Conservation (phyloP, 2,113 vertebrate species). For the Gymnorhina tibicen region DNA sequence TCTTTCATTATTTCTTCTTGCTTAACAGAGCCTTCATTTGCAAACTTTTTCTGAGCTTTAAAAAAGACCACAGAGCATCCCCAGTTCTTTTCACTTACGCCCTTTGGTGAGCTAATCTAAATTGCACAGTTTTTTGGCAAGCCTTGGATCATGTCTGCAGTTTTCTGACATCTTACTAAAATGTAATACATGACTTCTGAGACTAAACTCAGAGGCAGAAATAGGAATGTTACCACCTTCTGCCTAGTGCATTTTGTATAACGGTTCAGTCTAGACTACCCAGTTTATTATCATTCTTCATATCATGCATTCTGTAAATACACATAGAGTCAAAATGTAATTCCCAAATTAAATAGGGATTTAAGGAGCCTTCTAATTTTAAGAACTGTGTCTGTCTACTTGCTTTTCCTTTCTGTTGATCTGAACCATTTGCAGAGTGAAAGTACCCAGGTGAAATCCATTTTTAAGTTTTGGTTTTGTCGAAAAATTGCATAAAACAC, state of each 20-base stretch:
- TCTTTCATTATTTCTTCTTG: not conserved
- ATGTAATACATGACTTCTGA: not conserved
- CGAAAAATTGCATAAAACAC: not conserved
- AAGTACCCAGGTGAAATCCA: not conserved
- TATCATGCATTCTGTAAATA: not conserved
- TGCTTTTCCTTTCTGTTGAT: not conserved
- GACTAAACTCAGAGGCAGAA: not conserved
- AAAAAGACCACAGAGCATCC: not conserved
- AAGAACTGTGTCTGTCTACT: not conserved
- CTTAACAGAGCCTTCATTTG: not conserved
- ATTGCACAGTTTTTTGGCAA: not conserved
- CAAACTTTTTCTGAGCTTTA: not conserved
- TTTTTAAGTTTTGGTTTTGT: not conserved
- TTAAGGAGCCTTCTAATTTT: not conserved
- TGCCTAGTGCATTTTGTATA: not conserved
- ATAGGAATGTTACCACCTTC: not conserved
- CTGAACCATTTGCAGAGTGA: not conserved
- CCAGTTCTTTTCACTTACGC: not conserved
- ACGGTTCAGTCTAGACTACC: not conserved
- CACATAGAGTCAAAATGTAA: not conserved
- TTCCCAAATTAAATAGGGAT: not conserved
- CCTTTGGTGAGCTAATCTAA: not conserved
- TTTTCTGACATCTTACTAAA: not conserved
- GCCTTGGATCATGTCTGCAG: not conserved
- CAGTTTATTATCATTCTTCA: not conserved